Percentiles rank a stretch among this genome's conserved stretches.
These are phyloP conservation scores for Alosa alosa DNA, from an alignment of 2,113 vertebrate species.

Conservation along the genomic window DNA sequence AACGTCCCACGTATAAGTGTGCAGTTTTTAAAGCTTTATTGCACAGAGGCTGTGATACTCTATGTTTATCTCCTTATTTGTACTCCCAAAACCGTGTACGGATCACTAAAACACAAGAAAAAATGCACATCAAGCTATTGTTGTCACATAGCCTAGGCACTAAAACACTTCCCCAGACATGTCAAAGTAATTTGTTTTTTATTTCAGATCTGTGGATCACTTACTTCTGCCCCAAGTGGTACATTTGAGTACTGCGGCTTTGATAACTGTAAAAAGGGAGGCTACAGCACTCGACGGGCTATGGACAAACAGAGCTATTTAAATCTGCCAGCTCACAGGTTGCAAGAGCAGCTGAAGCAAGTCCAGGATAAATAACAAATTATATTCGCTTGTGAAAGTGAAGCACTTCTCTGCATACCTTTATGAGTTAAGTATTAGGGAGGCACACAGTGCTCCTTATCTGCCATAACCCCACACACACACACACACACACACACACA, in stretches of 20 bases:
- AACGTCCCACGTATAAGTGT: background rate
- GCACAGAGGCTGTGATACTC: background rate
- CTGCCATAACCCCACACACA: too few relatives aligned
- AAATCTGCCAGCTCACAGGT: background rate
- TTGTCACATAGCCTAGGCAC: background rate
- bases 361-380: background rate
- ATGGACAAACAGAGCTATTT: background rate
- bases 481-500: too few relatives aligned
- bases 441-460: background rate
- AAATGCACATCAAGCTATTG: background rate
- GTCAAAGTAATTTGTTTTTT: background rate
- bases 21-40: background rate
- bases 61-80: background rate
- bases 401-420: constrained; percentile 18
- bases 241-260: too few relatives aligned
- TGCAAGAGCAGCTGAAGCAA: background rate
- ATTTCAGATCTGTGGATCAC: too few relatives aligned
- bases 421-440: background rate
- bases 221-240: too few relatives aligned
- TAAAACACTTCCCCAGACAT: background rate
- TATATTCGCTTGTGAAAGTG: background rate
- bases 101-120: background rate
- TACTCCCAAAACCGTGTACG: background rate
- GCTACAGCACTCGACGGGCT: background rate
- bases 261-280: too few relatives aligned